A percentile compares a stretch with the other conserved stretches of the same genome.
Evolutionary conservation across 2,888 invertebrate genomes (phyloP).

Genomic region (Trissoscelio sp.): DNA sequence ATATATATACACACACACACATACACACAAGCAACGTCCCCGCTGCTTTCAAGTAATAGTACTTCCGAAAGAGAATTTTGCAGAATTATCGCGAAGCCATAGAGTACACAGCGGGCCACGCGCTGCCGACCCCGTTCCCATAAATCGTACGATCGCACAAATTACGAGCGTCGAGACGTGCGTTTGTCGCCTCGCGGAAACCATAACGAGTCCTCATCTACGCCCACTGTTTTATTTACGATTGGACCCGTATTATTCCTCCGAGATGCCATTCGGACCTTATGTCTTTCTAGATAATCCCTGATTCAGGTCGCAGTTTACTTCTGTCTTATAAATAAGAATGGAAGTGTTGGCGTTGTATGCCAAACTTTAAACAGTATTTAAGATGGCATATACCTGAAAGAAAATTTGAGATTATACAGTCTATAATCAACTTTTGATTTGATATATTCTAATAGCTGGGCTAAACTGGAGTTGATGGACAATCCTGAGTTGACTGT

Average conservation of each 20-base stretch:
- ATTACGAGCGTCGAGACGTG: slow-evolving; percentile 64
- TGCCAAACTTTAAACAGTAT: no score
- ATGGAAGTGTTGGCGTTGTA: neutral
- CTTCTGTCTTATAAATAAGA: neutral
- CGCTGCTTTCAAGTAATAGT: neutral
- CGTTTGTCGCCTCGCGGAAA: slow-evolving; percentile 54
- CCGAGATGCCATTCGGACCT: slow-evolving; percentile 19
- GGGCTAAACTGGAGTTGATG: no score
- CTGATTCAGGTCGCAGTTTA: neutral
- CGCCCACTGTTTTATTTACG: slow-evolving; percentile 58
- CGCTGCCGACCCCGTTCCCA: slow-evolving; percentile 10
- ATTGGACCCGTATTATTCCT: slow-evolving; percentile 33
- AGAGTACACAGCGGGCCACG: slow-evolving; percentile 12
- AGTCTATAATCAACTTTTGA: no score
- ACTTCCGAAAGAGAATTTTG: slow-evolving; percentile 16
- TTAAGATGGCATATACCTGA: no score
- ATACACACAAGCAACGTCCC: neutral
- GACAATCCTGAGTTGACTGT: no score
- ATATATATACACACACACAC: neutral
- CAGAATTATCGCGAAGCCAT: slow-evolving; percentile 27
- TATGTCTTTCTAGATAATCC: slow-evolving; percentile 18
- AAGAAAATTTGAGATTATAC: no score
- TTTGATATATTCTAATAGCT: no score
- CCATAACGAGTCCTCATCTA: slow-evolving; percentile 53
- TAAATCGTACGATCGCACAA: slow-evolving; percentile 32